Evolutionary conservation across 1,140 invertebrate species (phyloP).

Genomic region (Andrena cerasifolii): DNA sequence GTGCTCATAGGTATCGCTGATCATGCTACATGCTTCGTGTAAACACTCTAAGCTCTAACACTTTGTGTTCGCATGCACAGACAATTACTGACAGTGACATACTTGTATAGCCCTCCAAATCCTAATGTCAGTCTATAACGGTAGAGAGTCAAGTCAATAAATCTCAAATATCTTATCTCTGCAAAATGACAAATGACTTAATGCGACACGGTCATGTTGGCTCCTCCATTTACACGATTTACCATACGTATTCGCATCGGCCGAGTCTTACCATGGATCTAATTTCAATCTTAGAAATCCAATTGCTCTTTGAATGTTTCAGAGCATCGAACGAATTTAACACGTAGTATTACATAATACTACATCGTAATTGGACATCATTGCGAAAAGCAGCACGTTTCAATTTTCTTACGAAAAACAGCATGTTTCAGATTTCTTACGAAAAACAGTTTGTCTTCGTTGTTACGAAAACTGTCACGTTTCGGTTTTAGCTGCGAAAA

Average conservation of each 20-base stretch:
- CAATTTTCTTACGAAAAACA: too few relatives aligned
- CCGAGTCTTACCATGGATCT: too few relatives aligned
- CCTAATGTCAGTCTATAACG: slow-evolving; percentile 86
- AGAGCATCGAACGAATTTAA: background rate
- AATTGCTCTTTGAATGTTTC: too few relatives aligned
- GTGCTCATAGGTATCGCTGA: background rate
- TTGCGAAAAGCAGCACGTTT: too few relatives aligned
- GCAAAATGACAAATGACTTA: slow-evolving; percentile 46
- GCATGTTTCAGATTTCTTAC: too few relatives aligned
- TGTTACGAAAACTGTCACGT: too few relatives aligned
- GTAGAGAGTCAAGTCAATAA: slow-evolving; percentile 62
- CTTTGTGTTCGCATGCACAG: slow-evolving; percentile 18
- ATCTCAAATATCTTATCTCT: slow-evolving; percentile 51
- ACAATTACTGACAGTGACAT: slow-evolving; percentile 78
- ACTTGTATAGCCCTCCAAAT: slow-evolving; percentile 90
- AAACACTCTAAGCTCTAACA: slow-evolving; percentile 11
- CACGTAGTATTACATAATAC: background rate
- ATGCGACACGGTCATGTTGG: slow-evolving; percentile 10
- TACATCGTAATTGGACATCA: too few relatives aligned
- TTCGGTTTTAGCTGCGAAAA: too few relatives aligned
- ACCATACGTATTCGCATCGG: background rate
- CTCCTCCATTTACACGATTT: background rate
- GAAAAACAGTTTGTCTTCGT: too few relatives aligned
- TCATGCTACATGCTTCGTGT: slow-evolving; percentile 41
- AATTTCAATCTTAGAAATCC: background rate